Conservation (phyloP, 2,888 invertebrate genomes). For the Allolobophora icterica region DNA sequence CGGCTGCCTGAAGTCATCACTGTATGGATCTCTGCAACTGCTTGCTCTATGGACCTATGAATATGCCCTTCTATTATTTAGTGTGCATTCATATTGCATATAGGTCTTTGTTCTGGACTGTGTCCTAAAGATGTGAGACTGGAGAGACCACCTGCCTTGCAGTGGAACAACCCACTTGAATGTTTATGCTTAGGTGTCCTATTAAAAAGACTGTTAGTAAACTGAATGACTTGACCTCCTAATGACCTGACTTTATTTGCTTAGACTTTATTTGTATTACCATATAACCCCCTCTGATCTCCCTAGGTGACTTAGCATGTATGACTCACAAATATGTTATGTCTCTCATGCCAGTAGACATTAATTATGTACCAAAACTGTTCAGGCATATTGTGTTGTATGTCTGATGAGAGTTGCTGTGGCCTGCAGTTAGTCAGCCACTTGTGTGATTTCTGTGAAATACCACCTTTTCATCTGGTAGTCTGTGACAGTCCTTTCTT, state of each 20-base stretch:
- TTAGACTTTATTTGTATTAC: not conserved
- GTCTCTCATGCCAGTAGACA: not conserved
- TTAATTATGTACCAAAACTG: not conserved
- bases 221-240: not conserved
- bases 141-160: not conserved
- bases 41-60: too few species aligned
- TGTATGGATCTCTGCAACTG: too few species aligned
- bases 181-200: not conserved
- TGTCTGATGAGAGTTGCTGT: not conserved
- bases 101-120: not conserved
- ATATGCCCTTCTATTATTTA: not conserved
- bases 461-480: not conserved
- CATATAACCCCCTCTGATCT: not conserved
- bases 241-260: not conserved
- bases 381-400: not conserved
- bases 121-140: not conserved
- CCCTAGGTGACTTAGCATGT: not conserved
- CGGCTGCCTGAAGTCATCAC: too few species aligned
- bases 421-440: not conserved
- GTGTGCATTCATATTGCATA: not conserved
- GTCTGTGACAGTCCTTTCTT: not conserved
- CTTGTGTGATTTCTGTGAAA: not conserved
- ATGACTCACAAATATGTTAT: not conserved
- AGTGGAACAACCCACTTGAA: not conserved
- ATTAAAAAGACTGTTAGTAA: not conserved